Evolutionary conservation across 30 jellyfish, hydroid and myxozoan species (phyloP), one percentile per base, ranked within the genome.

Genomic region (Chironex yamaguchii): DNA sequence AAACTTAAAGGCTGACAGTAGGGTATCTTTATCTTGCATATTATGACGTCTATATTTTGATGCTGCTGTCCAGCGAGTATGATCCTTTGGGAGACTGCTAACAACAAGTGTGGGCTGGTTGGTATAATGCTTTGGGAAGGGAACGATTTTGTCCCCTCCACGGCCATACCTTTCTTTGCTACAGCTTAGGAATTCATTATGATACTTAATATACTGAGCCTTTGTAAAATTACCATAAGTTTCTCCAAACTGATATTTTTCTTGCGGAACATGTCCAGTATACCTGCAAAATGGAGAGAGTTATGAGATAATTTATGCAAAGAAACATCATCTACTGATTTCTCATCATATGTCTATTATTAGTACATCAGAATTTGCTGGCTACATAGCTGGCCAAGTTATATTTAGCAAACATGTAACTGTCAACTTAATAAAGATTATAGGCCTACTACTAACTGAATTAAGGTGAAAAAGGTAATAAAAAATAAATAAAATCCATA

Each of bases 181-280:
- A 82, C 77, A 48, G 33, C 82, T 33, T 17, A 77, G 89, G 4
- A 52, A 52, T 11, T 33, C 48, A 22, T 88, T 49, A 28, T 91
- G 77, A 49, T 72, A 81, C 30, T 49, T 42, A 3, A 71, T 58
- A 21, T 33, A 79, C 67, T 63, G 52, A 22, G 52, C 32, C 3
- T 51, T 87, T 22, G 92, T 88, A n/a, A 81, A 26, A 76, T 79
- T 79, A 20, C 97, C 97, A 27, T 66, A 88, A 11, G 97, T 78
- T 51, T 79, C 84, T 3, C 92, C 97, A 66, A 65, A 78, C 4
- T 81, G 51, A 36, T 58, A 64, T 35, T 52, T 81, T 31, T 69
- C 84, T 42, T 81, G 89, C 1, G 97, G 97, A 30, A 85, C 68
- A 29, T 88, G 86, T 3, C 97, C 97, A 0, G 92, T 79, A 78